Conservation (phyloP, 2,113 vertebrate genomes). For the Cephalopholis sonnerati region DNA sequence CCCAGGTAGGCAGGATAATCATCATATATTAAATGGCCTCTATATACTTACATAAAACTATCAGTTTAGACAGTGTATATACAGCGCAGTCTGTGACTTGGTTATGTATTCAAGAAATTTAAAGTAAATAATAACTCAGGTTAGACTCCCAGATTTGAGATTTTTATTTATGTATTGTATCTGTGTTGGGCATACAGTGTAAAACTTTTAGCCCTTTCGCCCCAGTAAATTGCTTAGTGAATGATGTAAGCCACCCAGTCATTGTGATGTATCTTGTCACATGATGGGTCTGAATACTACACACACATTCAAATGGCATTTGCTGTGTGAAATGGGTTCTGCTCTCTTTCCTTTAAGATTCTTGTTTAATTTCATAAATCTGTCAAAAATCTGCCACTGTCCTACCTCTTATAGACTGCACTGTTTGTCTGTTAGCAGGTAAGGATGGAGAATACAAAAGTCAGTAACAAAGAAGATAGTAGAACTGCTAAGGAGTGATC, state of each 20-base stretch:
- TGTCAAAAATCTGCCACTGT: not conserved
- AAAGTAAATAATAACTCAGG: conserved; percentile 3
- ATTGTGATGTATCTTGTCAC: not conserved
- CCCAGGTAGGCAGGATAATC: conserved; percentile 3
- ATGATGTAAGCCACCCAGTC: not conserved
- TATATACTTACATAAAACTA: not conserved
- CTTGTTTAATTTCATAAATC: not conserved
- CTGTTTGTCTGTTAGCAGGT: not conserved
- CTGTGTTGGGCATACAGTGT: not conserved
- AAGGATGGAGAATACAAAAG: not conserved
- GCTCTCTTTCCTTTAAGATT: not conserved
- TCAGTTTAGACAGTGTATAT: not conserved
- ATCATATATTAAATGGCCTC: not conserved
- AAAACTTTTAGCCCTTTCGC: not conserved
- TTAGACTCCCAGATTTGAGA: not conserved
- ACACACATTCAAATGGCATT: not conserved
- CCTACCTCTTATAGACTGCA: not conserved
- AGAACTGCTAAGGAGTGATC: not conserved
- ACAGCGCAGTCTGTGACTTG: conserved; percentile 6
- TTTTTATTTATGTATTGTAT: not conserved
- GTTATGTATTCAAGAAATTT: not conserved
- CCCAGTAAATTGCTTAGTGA: not conserved
- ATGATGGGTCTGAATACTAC: not conserved
- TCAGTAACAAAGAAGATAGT: conserved; percentile 2
- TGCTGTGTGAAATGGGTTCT: not conserved